These are phyloP conservation scores for Syngnathus typhle DNA, from an alignment of 2,113 vertebrate species.

Conservation along the genomic window DNA sequence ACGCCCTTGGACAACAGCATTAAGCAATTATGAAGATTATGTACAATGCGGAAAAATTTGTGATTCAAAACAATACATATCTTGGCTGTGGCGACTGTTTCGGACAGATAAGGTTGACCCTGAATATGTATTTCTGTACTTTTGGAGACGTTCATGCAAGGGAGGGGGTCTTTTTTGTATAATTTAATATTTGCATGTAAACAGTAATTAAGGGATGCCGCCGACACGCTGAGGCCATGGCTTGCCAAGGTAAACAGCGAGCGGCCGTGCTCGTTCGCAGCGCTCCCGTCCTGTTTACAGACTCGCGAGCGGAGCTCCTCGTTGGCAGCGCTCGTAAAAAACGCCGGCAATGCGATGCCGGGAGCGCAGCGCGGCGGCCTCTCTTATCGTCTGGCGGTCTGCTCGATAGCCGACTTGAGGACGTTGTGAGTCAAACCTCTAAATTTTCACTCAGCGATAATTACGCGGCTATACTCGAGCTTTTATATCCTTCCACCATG, in stretches of 20 bases:
- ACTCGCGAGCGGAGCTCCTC: conserved; percentile 62
- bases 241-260: conserved; percentile 70
- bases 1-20: conserved; percentile 76
- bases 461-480: conserved; percentile 73
- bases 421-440: conserved; percentile 76
- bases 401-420: conserved; percentile 66
- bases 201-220: conserved; percentile 66
- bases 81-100: conserved; percentile 62
- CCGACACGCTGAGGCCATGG: conserved; percentile 59
- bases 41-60: conserved; percentile 69
- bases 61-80: conserved; percentile 69
- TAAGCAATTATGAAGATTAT: conserved; percentile 73
- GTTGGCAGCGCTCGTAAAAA: conserved; percentile 69
- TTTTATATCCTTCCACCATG: conserved; percentile 77
- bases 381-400: conserved; percentile 67
- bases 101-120: conserved; percentile 75
- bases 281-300: conserved; percentile 69
- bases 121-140: conserved; percentile 67
- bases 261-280: conserved; percentile 54
- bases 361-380: conserved; percentile 35
- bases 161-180: conserved; percentile 60
- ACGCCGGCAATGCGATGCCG: conserved; percentile 44
- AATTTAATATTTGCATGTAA: conserved; percentile 72
- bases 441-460: conserved; percentile 75
- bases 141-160: conserved; percentile 58